phyloP scores from a whole-genome alignment of 1,140 invertebrate species.

The Apolygus lucorum region DNA sequence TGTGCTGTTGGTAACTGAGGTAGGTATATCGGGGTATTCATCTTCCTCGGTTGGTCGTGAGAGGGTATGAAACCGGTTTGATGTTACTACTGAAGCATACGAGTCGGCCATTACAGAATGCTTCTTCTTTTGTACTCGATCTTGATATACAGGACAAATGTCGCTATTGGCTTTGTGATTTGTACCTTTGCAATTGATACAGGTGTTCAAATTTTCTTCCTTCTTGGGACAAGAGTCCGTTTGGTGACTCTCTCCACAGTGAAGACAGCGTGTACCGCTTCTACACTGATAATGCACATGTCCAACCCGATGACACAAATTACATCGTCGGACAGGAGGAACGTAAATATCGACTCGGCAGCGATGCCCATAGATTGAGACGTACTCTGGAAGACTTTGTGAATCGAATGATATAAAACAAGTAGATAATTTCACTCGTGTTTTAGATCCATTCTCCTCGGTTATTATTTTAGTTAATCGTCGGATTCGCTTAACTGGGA shows the following conservation, averaged over 20 bases:
- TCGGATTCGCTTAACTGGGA: not conserved
- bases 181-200: not conserved
- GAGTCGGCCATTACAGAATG: not conserved
- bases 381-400: too few relatives aligned
- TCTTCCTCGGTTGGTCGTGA: not conserved
- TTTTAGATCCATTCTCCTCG: not conserved
- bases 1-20: not conserved
- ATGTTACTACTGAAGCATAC: not conserved
- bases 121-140: not conserved
- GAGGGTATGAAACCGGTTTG: not conserved
- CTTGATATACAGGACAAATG: not conserved
- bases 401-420: too few relatives aligned
- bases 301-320: too few relatives aligned
- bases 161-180: not conserved
- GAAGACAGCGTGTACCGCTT: not conserved
- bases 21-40: not conserved
- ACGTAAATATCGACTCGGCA: not conserved
- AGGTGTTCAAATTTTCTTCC: conserved; percentile 1
- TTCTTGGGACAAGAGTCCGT: not conserved
- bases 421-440: not conserved
- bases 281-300: too few relatives aligned
- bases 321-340: not conserved
- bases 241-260: not conserved
- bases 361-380: too few relatives aligned
- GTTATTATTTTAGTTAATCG: not conserved